A percentile compares a stretch with the other conserved stretches of the same genome.
Conservation (phyloP, 2,888 invertebrate species). For the Rosalia funebris region DNA sequence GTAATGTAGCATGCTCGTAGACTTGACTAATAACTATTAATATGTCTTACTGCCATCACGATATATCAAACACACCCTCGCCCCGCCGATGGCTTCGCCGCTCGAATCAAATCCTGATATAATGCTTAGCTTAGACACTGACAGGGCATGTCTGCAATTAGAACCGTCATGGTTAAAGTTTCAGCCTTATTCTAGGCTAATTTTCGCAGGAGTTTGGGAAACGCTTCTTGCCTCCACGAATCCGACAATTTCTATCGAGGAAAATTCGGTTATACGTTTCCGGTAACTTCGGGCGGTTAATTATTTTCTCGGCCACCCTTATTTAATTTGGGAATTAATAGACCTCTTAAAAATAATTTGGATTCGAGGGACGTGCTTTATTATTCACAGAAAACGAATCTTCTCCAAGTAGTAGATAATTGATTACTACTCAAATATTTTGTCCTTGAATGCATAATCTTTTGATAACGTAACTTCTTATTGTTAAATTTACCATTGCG, state of each 20-base stretch:
- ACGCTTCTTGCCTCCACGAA: background rate
- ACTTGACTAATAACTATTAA: constrained; percentile 64
- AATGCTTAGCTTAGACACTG: constrained; percentile 48
- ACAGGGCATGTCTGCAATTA: constrained; percentile 48
- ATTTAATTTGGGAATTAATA: constrained; percentile 2
- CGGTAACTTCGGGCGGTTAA: background rate
- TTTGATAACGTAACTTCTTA: no score
- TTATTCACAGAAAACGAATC: background rate
- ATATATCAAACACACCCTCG: constrained; percentile 60
- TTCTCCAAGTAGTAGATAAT: no score
- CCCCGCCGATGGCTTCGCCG: constrained; percentile 41
- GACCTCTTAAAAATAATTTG: background rate
- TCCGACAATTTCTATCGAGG: background rate
- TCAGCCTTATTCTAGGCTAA: constrained; percentile 38
- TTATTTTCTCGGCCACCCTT: constrained; percentile 7
- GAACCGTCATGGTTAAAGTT: constrained; percentile 44
- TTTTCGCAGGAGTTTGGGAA: background rate
- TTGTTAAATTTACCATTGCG: no score
- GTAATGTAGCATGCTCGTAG: constrained; percentile 61
- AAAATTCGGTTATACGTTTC: background rate
- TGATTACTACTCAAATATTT: no score
- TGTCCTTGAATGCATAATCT: no score
- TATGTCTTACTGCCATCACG: constrained; percentile 63
- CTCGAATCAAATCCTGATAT: constrained; percentile 46
- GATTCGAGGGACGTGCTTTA: background rate